phyloP scores from a whole-genome alignment of 2,888 invertebrate genomes.

The Drosophila emarginata region DNA sequence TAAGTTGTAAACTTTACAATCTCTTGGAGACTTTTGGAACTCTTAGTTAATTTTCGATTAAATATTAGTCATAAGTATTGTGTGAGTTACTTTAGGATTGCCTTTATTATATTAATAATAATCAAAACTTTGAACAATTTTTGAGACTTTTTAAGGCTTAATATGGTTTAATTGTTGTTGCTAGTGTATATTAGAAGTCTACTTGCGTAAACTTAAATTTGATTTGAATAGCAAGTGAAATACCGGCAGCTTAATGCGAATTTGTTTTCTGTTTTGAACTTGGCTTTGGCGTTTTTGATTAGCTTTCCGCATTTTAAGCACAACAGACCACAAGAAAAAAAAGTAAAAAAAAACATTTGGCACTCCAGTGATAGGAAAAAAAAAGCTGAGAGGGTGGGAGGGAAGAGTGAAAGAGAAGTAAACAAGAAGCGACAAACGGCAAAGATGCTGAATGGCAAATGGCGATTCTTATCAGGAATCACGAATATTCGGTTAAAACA shows the following conservation, averaged over 20 bases:
- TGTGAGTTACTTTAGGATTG: no score
- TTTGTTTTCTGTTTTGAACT: constrained; percentile 81
- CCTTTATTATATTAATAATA: no score
- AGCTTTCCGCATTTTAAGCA: constrained; percentile 78
- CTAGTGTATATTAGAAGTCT: not conserved
- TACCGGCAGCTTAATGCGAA: constrained; percentile 78
- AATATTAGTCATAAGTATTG: no score
- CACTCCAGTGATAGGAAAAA: not conserved
- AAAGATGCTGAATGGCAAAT: constrained; percentile 33
- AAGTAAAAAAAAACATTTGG: constrained; percentile 16
- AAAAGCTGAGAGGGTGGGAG: not conserved
- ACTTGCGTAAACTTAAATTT: not conserved
- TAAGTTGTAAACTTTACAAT: no score
- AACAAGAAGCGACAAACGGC: constrained; percentile 30
- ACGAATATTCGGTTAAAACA: constrained; percentile 81
- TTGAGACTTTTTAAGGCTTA: not conserved
- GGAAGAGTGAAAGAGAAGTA: constrained; percentile 29
- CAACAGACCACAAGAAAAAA: constrained; percentile 38
- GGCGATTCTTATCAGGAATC: constrained; percentile 82
- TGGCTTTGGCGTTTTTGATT: constrained; percentile 81
- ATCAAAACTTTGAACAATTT: no score
- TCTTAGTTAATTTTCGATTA: no score
- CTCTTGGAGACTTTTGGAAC: no score
- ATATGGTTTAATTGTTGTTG: no score
- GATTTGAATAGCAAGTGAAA: constrained; percentile 55